These are phyloP conservation scores for Brachionus angularis DNA, from an alignment of 1,140 invertebrate genomes.

Conservation along the genomic window DNA sequence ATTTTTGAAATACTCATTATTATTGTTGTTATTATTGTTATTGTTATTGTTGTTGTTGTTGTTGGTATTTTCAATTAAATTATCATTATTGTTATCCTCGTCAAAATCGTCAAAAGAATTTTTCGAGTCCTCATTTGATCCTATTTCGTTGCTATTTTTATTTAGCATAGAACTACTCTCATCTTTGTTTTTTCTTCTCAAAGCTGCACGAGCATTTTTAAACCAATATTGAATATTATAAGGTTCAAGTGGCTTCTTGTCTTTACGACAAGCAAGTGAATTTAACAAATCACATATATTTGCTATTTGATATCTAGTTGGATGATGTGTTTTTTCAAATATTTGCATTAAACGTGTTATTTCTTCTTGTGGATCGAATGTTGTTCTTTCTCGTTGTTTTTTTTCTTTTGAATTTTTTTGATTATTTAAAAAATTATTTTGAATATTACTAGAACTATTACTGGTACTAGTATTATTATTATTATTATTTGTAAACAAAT, in stretches of 20 bases:
- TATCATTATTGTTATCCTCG: too few species aligned
- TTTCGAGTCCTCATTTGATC: constrained; percentile 44
- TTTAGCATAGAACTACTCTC: constrained; percentile 1
- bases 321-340: constrained; percentile 91
- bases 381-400: constrained; percentile 60
- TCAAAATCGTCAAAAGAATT: constrained; percentile 37
- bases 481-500: neutral
- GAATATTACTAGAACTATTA: too few species aligned
- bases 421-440: neutral
- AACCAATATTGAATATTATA: constrained; percentile 99
- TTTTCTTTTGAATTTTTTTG: constrained; percentile 22
- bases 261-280: constrained; percentile 23
- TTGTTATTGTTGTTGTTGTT: too few species aligned
- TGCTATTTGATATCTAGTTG: constrained; percentile 68
- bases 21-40: too few species aligned
- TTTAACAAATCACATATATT: constrained; percentile 43
- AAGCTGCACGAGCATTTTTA: constrained; percentile 91
- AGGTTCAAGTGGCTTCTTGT: constrained; percentile 78
- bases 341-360: constrained; percentile 88
- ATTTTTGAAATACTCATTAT: too few species aligned
- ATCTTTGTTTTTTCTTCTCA: constrained; percentile 65
- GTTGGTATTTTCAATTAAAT: too few species aligned
- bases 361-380: constrained; percentile 88
- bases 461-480: too few species aligned
- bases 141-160: constrained; percentile 22